Evolutionary conservation across 2,888 invertebrate species (phyloP).

Genomic region (Hofmannophila pseudospretella): DNA sequence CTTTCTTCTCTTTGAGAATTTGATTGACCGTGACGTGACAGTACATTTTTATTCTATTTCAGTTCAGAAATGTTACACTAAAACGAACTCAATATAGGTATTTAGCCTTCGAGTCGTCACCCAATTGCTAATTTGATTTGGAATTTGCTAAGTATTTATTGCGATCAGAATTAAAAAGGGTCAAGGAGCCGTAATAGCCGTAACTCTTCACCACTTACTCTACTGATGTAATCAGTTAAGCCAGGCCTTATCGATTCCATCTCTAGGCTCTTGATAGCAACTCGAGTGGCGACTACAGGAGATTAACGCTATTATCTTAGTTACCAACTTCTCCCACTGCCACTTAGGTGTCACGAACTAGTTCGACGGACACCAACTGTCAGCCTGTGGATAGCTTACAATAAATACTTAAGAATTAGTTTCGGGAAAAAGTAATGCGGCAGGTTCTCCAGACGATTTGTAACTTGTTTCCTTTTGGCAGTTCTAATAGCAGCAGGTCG

Average conservation of each 20-base stretch:
- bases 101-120: too few relatives aligned
- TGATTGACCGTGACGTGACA: too few relatives aligned
- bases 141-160: too few relatives aligned
- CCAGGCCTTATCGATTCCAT: constrained; percentile 51
- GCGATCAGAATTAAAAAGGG: constrained; percentile 1
- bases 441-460: not conserved
- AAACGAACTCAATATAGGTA: too few relatives aligned
- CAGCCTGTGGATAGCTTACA: constrained; percentile 3
- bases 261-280: constrained; percentile 20
- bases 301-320: constrained; percentile 58
- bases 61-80: too few relatives aligned
- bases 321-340: constrained; percentile 47
- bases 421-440: not conserved
- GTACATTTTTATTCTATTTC: too few relatives aligned
- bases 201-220: constrained; percentile 14
- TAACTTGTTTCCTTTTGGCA: not conserved
- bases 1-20: too few relatives aligned
- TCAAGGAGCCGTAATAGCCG: not conserved
- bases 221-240: constrained; percentile 29
- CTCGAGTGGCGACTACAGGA: constrained; percentile 44
- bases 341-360: constrained; percentile 43
- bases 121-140: too few relatives aligned
- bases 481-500: not conserved
- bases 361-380: constrained; percentile 21
- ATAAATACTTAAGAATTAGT: not conserved